Base-by-base conservation (phyloP, 2,113 vertebrate species). In the Scatophagus argus region DNA sequence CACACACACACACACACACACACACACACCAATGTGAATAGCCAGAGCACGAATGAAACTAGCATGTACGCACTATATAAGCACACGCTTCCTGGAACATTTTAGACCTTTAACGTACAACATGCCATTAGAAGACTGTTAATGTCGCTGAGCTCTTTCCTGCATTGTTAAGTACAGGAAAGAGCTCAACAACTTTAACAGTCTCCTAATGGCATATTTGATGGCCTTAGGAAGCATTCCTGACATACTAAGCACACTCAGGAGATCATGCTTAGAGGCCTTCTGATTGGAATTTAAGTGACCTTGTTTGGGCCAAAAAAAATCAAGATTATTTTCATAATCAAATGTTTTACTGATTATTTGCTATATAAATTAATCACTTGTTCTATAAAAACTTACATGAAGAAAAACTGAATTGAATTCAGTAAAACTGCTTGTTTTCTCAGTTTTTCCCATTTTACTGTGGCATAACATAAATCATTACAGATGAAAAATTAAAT, bases 161-260 rank as follows among this genome's bases (percentile, higher is more conserved):
- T 63, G 43, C 51, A 39, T 13, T 51, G 34, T 16, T 58, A 16
- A 70, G 61, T 44, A 3, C 55, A 61, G 27, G 25, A 63, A 67
- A 51, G 4, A 60, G 19, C 46, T 70, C 34, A 61, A 27, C 32
- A 1, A 46, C 60, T 64, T 43, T 52, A 51, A 59, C 21, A 75
- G 67, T 76, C 55, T 49, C 52, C 41, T 81, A 43, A 32, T 55
- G 55, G 54, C 81, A 83, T 75, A 73, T 55, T 86, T 65, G 25
- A 81, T 13, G 34, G 38, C 67, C 47, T 81, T 49, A 62, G 41
- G 46, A 74, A 38, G 34, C 81, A 87, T 84, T 86, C 84, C 66
- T 63, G 25, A 81, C 58, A 74, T 74, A 55, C 66, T 82, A 69
- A 71, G 51, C 54, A 75, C 47, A 69, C 47, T 65, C 47, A 29